Percentiles rank a stretch among this genome's conserved stretches.
Conservation (phyloP, 2,888 invertebrate genomes). For the Bibio marci region DNA sequence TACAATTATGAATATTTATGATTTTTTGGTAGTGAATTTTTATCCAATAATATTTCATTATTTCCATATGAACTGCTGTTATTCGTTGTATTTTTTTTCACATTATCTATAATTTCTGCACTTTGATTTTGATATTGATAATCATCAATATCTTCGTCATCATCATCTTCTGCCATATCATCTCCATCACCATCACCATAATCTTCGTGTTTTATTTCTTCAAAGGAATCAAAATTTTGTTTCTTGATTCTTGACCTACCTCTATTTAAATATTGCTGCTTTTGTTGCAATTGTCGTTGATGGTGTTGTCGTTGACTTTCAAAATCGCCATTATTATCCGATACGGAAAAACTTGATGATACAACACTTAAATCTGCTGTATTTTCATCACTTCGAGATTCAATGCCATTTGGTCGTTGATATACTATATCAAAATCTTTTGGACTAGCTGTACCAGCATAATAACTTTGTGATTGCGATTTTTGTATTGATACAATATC, state of each 20-base stretch:
- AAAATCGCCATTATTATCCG: neutral
- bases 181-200: neutral
- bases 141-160: neutral
- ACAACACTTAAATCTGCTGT: neutral
- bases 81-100: neutral
- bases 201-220: no score
- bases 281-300: no score
- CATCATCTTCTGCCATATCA: neutral
- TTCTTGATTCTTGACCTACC: neutral
- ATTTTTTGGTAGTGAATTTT: slow-evolving; percentile 7
- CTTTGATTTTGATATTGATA: neutral
- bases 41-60: slow-evolving; percentile 5
- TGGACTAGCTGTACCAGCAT: slow-evolving; percentile 22
- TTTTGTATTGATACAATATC: slow-evolving; percentile 23
- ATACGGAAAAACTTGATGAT: slow-evolving; percentile 1
- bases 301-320: neutral
- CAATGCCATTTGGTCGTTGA: neutral
- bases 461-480: slow-evolving; percentile 27
- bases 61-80: neutral
- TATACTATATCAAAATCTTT: neutral
- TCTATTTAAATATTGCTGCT: no score
- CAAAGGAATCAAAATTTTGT: neutral
- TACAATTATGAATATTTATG: slow-evolving; percentile 5
- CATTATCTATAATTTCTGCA: slow-evolving; percentile 1
- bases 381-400: slow-evolving; percentile 1